Conservation (phyloP, 2,797 vertebrate genomes). For the Octomys mimax region DNA sequence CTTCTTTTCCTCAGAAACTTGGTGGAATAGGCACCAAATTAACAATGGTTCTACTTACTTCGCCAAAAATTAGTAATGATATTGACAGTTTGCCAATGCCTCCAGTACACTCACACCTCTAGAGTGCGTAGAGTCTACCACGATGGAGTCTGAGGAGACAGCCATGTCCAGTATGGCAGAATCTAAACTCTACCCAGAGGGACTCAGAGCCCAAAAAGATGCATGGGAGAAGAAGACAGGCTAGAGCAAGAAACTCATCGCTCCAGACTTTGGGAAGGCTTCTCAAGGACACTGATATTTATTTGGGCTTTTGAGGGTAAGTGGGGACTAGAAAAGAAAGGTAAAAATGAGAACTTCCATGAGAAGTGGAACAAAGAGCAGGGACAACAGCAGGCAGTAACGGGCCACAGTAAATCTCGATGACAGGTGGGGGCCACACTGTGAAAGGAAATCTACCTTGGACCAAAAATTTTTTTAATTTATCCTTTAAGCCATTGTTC, state of each 20-base stretch:
- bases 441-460: neutral
- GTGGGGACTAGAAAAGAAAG: neutral
- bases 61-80: neutral
- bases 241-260: neutral
- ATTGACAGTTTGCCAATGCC: neutral
- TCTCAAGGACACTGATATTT: neutral
- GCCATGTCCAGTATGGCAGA: neutral
- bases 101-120: neutral
- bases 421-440: neutral
- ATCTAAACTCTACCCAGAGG: neutral
- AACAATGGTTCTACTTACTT: neutral
- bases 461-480: neutral
- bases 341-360: neutral
- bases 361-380: neutral
- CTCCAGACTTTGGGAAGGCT: neutral
- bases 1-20: neutral
- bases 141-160: neutral
- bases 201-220: neutral
- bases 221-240: neutral
- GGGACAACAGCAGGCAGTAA: neutral
- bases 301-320: neutral
- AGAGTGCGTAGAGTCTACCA: neutral
- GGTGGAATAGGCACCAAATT: neutral
- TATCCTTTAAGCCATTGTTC: slow-evolving; percentile 7
- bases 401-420: neutral